A percentile compares a stretch with the other conserved stretches of the same genome.
These are phyloP conservation scores for Drosophila fungiperda DNA, from an alignment of 2,888 invertebrate species.

Conservation along the genomic window DNA sequence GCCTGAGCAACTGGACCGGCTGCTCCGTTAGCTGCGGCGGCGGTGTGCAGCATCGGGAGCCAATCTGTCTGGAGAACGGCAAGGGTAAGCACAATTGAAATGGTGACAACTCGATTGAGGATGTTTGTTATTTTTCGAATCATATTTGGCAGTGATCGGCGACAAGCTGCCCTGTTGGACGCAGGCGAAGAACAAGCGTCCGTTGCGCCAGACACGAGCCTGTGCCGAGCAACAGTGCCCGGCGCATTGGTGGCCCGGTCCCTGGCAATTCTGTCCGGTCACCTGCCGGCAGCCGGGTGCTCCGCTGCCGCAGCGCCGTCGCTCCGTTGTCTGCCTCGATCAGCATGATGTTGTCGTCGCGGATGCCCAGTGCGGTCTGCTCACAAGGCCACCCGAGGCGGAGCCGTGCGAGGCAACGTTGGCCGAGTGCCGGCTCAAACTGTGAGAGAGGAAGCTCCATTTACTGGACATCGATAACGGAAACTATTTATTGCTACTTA, in stretches of 20 bases:
- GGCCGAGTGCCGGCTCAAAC: constrained; percentile 78
- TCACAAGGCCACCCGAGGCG: constrained; percentile 88
- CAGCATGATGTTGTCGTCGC: constrained; percentile 91
- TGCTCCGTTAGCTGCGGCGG: constrained; percentile 92
- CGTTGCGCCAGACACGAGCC: constrained; percentile 87
- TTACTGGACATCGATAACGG: constrained; percentile 1
- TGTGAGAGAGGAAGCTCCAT: constrained; percentile 34
- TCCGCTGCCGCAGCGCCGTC: constrained; percentile 87
- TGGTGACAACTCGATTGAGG: not conserved
- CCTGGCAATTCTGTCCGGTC: constrained; percentile 93
- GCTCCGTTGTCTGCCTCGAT: constrained; percentile 91
- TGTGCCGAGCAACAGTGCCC: constrained; percentile 90
- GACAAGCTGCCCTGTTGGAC: constrained; percentile 88
- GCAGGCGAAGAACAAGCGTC: constrained; percentile 86
- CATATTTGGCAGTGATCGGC: constrained; percentile 85
- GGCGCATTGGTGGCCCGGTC: constrained; percentile 94
- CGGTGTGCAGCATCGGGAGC: constrained; percentile 88
- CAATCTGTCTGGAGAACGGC: constrained; percentile 86
- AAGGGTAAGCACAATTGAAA: constrained; percentile 82
- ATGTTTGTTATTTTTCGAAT: not conserved
- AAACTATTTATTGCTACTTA: constrained; percentile 59
- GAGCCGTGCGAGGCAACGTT: constrained; percentile 87
- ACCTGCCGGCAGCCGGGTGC: constrained; percentile 86
- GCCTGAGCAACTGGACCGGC: constrained; percentile 92
- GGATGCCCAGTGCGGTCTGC: constrained; percentile 89